Evolutionary conservation across 92 coral and sea anemone species (phyloP).

Genomic region (Zoanthus sociatus): DNA sequence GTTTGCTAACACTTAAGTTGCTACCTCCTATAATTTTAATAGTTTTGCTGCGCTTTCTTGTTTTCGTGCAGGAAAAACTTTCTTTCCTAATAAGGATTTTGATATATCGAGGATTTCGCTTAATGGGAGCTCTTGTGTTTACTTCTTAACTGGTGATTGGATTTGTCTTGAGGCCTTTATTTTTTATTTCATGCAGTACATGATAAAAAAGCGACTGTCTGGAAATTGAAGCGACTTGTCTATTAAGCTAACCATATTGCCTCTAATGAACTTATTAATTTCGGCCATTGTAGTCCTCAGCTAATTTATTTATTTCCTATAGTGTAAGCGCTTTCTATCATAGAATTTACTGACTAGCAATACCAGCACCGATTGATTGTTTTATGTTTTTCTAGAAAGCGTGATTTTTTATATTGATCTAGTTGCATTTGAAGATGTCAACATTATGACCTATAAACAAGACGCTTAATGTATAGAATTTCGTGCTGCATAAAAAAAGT

Average conservation of each 20-base stretch:
- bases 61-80: not conserved
- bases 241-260: conserved; percentile 48
- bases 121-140: conserved; percentile 26
- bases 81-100: conserved; percentile 3
- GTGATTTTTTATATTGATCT: conserved; percentile 44
- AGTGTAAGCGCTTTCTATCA: not conserved
- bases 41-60: not conserved
- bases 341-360: not conserved
- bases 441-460: conserved; percentile 42
- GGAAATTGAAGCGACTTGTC: conserved; percentile 45
- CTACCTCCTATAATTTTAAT: not conserved
- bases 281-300: not conserved
- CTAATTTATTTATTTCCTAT: not conserved
- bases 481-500: conserved; percentile 7
- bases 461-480: conserved; percentile 36
- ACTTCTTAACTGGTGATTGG: conserved; percentile 30
- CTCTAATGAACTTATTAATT: not conserved
- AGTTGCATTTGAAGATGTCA: conserved; percentile 35
- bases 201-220: conserved; percentile 39
- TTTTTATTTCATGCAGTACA: conserved; percentile 21
- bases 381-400: conserved; percentile 39
- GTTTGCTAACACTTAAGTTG: not conserved
- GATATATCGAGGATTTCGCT: conserved; percentile 23
- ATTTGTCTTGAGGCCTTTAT: conserved; percentile 24
- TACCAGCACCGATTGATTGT: conserved; percentile 13